Conservation (phyloP, 2,888 invertebrate genomes). For the Spialia ferax region DNA sequence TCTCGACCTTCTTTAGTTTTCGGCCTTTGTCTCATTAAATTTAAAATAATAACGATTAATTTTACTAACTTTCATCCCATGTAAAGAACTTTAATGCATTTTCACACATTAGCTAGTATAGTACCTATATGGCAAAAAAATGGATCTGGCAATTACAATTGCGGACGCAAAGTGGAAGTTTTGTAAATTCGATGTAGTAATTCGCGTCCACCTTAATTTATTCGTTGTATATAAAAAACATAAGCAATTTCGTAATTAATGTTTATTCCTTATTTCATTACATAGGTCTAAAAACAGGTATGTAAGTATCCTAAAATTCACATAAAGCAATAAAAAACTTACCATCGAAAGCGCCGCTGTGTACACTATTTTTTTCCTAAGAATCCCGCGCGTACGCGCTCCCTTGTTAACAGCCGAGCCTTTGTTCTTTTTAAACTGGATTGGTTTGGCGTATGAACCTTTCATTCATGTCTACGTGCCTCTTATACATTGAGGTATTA, state of each 20-base stretch:
- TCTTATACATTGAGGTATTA: conserved; percentile 9
- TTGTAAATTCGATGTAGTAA: conserved; percentile 40
- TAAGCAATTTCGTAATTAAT: not conserved
- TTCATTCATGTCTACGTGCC: conserved; percentile 1
- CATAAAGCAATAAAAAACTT: conserved; percentile 5
- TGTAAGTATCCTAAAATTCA: conserved; percentile 1
- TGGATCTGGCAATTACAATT: no score
- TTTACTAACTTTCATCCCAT: no score
- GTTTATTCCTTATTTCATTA: not conserved
- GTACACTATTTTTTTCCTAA: conserved; percentile 3
- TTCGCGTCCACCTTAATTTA: no score
- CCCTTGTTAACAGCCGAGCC: conserved; percentile 4
- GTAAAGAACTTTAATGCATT: no score
- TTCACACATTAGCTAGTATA: no score
- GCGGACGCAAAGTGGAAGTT: conserved; percentile 41
- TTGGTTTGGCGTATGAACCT: conserved; percentile 8
- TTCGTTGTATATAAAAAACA: not conserved
- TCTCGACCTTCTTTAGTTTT: no score
- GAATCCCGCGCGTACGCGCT: not conserved
- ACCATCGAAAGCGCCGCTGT: not conserved
- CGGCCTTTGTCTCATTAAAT: no score
- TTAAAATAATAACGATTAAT: no score
- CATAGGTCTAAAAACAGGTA: not conserved
- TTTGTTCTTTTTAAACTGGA: conserved; percentile 7
- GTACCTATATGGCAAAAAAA: no score